Evolutionary conservation across 2,888 invertebrate species (phyloP).

Genomic region (Callosobruchus maculatus): DNA sequence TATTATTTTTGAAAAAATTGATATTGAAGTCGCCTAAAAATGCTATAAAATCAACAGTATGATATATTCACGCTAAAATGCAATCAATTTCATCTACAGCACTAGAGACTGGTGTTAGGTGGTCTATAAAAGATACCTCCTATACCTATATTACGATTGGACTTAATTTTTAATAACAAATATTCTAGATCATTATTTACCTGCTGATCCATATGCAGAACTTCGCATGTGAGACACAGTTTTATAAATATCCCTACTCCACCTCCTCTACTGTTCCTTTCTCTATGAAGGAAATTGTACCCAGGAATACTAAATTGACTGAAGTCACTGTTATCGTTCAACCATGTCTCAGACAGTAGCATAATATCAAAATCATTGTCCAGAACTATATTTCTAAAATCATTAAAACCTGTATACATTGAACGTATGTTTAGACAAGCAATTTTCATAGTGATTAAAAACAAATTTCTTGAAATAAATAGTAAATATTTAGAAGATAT

Average conservation of each 20-base stretch:
- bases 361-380: constrained; percentile 8
- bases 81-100: constrained; percentile 7
- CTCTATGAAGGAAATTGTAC: constrained; percentile 6
- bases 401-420: constrained; percentile 8
- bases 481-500: too few species aligned
- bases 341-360: constrained; percentile 10
- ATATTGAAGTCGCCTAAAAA: too few species aligned
- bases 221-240: not conserved
- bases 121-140: constrained; percentile 11
- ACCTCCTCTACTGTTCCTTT: constrained; percentile 4
- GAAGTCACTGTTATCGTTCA: not conserved
- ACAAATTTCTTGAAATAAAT: too few species aligned
- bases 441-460: too few species aligned
- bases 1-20: too few species aligned
- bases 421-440: too few species aligned
- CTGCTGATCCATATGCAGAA: not conserved
- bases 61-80: constrained; percentile 2
- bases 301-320: constrained; percentile 1
- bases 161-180: constrained; percentile 4
- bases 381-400: constrained; percentile 3
- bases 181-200: not conserved
- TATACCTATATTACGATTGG: not conserved
- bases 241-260: constrained; percentile 10
- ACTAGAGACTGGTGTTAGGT: constrained; percentile 1
- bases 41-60: too few species aligned